phyloP scores from a whole-genome alignment of 2,113 vertebrate genomes.

The Sminthopsis crassicaudata region DNA sequence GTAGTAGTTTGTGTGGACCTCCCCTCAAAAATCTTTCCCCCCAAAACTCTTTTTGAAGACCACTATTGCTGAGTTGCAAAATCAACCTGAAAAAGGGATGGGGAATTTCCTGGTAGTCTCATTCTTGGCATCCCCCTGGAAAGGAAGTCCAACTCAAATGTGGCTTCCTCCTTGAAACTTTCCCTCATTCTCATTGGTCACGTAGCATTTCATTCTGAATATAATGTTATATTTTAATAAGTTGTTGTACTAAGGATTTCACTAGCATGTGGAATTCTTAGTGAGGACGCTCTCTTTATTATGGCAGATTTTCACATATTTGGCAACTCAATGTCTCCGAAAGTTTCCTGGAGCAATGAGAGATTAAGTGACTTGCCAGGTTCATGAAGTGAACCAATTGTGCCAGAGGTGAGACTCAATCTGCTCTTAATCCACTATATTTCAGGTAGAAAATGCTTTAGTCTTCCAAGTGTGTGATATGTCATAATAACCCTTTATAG shows the following conservation, averaged over 20 bases:
- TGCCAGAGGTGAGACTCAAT: neutral
- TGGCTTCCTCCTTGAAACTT: neutral
- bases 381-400: neutral
- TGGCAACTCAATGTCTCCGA: neutral
- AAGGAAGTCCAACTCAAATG: neutral
- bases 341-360: neutral
- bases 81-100: neutral
- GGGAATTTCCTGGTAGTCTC: neutral
- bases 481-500: neutral
- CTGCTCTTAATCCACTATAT: neutral
- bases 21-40: neutral
- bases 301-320: neutral
- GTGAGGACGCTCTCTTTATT: neutral
- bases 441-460: neutral
- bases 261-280: neutral
- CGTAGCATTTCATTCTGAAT: neutral
- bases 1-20: neutral
- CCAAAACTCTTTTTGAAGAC: neutral
- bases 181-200: neutral
- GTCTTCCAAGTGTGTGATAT: neutral
- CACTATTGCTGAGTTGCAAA: neutral
- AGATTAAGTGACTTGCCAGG: neutral
- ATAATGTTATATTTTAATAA: neutral
- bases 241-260: neutral
- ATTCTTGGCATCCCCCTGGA: neutral